Percentiles rank a stretch among this genome's conserved stretches.
phyloP scores from a whole-genome alignment of 2,113 vertebrate genomes.

The Stegostoma tigrinum region DNA sequence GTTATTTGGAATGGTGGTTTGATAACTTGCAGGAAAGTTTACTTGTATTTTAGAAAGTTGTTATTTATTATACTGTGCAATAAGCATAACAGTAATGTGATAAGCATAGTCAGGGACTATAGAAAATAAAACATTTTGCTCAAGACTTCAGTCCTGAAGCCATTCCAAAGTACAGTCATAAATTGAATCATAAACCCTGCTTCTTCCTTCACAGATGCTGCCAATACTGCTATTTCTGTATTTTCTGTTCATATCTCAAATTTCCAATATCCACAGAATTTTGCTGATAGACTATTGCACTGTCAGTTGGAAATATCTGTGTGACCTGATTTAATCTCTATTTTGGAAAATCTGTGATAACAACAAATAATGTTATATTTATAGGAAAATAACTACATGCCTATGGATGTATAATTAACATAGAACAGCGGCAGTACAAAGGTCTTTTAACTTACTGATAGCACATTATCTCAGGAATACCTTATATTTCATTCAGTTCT shows the following conservation, averaged over 20 bases:
- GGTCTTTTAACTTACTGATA: slow-evolving; percentile 9
- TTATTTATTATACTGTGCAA: not conserved
- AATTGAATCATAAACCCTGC: not conserved
- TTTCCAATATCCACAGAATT: not conserved
- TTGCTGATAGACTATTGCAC: not conserved
- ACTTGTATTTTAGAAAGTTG: not conserved
- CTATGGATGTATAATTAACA: slow-evolving; percentile 1
- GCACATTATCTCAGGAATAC: not conserved
- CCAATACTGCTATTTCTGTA: not conserved
- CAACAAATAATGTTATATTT: not conserved
- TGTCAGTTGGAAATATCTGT: not conserved
- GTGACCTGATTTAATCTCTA: not conserved
- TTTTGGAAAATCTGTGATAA: slow-evolving; percentile 15
- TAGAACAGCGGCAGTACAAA: not conserved
- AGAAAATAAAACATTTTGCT: not conserved
- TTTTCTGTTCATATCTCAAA: not conserved
- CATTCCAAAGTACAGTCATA: not conserved
- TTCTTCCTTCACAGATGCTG: not conserved
- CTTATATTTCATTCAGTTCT: not conserved
- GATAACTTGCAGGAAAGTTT: not conserved
- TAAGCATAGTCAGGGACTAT: not conserved
- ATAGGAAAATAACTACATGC: not conserved
- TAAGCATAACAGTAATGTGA: not conserved
- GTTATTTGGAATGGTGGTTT: not conserved
- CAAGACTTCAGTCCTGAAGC: not conserved